Evolutionary conservation across 2,797 vertebrate genomes (phyloP), one percentile per base, ranked within the genome.

Genomic region (Sternarchorhynchus goeldii): DNA sequence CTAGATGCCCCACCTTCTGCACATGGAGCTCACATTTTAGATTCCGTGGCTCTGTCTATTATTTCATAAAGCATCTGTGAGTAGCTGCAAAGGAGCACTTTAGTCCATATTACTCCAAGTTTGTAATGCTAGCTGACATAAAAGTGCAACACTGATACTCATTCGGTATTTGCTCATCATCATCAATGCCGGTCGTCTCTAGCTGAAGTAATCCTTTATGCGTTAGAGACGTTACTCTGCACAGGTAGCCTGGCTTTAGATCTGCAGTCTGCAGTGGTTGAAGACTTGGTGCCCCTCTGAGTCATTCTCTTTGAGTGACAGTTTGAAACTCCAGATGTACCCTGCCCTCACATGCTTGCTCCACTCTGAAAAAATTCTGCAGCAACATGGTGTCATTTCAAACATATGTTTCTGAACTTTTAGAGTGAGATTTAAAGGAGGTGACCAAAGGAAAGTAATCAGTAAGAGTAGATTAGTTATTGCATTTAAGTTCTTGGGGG

Each of bases 1-100:
- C 85, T 86, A 25, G 39, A 90, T 83, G 87, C 92, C 89, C 92
- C 92, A 92, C 92, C 92, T 91, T 88, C 87, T 81, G 70, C 87
- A 86, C 77, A 75, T 60, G 63, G 84, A 83, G 86, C 88, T 90
- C 45, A 50, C 45, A 50, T 50, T 88, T 90, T 88, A 85, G 91
- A 89, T 86, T 83, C 84, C 86, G 86, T 87, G 76, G 88, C 89
- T 75, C 79, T 66, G n/a, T 58, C 87, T 78, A 82, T 86, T 86
- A 84, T 70, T 81, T 81, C 20, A 41, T 57, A 66, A 25, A 4
- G 21, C 67, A 21, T 58, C 45, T 75, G 67, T 75, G 75, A 77
- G 7, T 69, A 29, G 34, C 21, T 60, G 1, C 29, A 25, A 58
- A 76, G 14, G 17, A 34, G 41, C n/a, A 4, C 41, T 29, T 50